These are phyloP conservation scores for Camptogramma bilineatum DNA, from an alignment of 2,888 invertebrate genomes.

Conservation along the genomic window DNA sequence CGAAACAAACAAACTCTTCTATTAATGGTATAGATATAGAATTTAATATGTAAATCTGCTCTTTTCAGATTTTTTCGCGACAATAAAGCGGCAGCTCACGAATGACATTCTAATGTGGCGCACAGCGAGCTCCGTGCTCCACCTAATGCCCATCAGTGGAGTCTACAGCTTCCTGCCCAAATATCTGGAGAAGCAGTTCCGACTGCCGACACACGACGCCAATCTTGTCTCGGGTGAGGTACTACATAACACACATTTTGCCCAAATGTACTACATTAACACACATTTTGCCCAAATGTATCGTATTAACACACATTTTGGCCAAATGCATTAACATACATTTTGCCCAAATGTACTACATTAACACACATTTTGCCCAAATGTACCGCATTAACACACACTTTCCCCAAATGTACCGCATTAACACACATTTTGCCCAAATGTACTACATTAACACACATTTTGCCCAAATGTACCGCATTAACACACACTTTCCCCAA, in stretches of 20 bases:
- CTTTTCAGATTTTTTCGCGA: constrained; percentile 76
- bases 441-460: not conserved
- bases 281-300: not conserved
- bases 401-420: not conserved
- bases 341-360: not conserved
- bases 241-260: constrained; percentile 51
- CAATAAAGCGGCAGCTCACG: constrained; percentile 89
- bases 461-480: constrained; percentile 55
- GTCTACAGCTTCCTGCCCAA: constrained; percentile 97
- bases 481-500: constrained; percentile 17
- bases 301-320: not conserved
- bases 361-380: not conserved
- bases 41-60: not conserved
- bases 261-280: not conserved
- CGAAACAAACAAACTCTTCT: too few relatives aligned
- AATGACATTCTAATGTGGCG: constrained; percentile 97
- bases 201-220: constrained; percentile 94
- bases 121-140: constrained; percentile 95
- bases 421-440: not conserved
- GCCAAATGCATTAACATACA: not conserved
- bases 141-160: constrained; percentile 95
- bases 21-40: too few relatives aligned
- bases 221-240: constrained; percentile 94
- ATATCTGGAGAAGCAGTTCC: constrained; percentile 96
- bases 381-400: not conserved